Base-by-base conservation (phyloP, 30 jellyfish, hydroid and myxozoan species). In the Aurelia sp. region DNA sequence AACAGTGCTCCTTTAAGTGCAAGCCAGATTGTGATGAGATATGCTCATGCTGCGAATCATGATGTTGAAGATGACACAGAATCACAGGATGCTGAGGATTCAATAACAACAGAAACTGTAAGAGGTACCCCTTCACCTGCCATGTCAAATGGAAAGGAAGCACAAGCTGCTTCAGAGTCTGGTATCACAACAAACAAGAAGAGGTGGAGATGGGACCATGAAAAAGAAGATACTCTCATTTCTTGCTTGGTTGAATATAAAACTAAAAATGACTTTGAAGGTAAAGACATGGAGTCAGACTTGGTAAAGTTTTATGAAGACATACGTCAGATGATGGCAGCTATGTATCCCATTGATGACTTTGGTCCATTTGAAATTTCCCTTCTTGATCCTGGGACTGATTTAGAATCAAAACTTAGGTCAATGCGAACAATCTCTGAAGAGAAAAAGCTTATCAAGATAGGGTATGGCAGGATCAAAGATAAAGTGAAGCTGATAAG, bases 251-350 rank as follows among this genome's bases (percentile, higher is more conserved):
- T 16, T 65, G 30, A 16, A 65, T 65, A 65, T 50, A 79, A 79
- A 79, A 44, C 72, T 1, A 35, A 65, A 68, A 31, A 64, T 6
- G 90, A 62, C 13, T 79, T 62, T 27, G 63, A 79, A 48, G 90
- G 90, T 23, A 78, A 55, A 8, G 87, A 79, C 50, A 55, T 79
- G 50, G 90, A 79, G 61, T 13, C 84, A 31, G 86, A 79, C 70
- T 62, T 64, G 17, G 71, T 62, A 21, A 51, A 37, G 19, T 22
- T 79, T 35, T 79, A 79, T 60, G 55, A 66, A n/a, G 90, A 66
- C 33, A 52, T 62, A 16, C 37, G 70, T 20, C 63, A 78, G 31
- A 53, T 30, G 71, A 64, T 79, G 90, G 85, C 86, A 37, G 66
- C 19, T 21, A 60, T 33, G 37, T 62, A 60, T 27, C 76, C 51